Evolutionary conservation across 2,113 vertebrate species (phyloP).

Genomic region (Motacilla alba): DNA sequence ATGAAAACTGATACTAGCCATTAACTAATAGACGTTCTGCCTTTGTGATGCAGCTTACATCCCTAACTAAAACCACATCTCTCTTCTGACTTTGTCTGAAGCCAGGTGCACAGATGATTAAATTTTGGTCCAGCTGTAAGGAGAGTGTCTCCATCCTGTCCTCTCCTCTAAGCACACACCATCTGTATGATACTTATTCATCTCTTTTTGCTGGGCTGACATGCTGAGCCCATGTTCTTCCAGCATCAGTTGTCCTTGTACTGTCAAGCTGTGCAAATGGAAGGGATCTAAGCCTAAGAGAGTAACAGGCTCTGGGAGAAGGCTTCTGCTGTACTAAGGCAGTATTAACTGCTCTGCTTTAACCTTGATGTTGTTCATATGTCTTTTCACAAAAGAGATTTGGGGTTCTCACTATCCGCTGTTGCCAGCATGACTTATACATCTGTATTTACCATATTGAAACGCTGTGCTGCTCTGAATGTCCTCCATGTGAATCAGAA

Average conservation of each 20-base stretch:
- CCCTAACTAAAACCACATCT: constrained; percentile 92
- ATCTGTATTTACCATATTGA: not conserved
- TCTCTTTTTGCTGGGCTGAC: constrained; percentile 10
- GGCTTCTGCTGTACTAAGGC: not conserved
- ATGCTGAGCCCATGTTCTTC: constrained; percentile 33
- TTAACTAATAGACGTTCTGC: constrained; percentile 78
- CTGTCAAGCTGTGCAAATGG: not conserved
- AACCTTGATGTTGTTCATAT: not conserved
- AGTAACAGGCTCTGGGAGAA: not conserved
- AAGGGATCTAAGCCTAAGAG: not conserved
- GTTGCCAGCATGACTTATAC: not conserved
- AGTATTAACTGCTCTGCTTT: not conserved
- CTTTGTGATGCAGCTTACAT: constrained; percentile 87
- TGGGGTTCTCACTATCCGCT: not conserved
- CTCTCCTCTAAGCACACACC: constrained; percentile 18
- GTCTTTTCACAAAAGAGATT: not conserved
- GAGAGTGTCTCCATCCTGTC: constrained; percentile 41
- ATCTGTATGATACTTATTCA: constrained; percentile 18
- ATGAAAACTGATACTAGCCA: constrained; percentile 93
- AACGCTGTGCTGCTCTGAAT: not conserved
- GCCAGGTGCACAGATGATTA: constrained; percentile 82
- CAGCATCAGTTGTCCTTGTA: not conserved
- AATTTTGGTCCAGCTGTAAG: constrained; percentile 57
- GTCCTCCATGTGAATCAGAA: not conserved
- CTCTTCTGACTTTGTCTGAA: constrained; percentile 74